Base-by-base conservation (phyloP, 2,113 vertebrate species). In the Strix uralensis region DNA sequence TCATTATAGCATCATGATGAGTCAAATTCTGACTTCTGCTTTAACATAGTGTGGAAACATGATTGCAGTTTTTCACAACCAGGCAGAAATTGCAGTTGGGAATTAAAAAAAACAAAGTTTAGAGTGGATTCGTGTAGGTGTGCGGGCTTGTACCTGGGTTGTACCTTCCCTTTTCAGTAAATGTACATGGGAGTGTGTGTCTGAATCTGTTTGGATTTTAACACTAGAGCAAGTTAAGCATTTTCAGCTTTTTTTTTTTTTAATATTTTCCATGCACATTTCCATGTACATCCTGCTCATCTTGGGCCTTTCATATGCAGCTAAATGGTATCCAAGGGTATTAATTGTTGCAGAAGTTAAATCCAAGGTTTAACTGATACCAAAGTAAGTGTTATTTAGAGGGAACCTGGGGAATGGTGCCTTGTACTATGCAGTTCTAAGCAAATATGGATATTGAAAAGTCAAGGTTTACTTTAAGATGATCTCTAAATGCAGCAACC, bases 31-130 rank as follows among this genome's bases (percentile, higher is more conserved):
- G 69, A 49, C 36, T 38, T 52, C 34, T 81, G 8, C 42, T 66
- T 47, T 34, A 52, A 21, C 9, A 2, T 0, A 7, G 26, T 5
- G 17, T 61, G 25, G 46, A 44, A 66, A 52, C 13, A 5, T 2
- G 18, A n/a, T 8, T 19, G 54, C 51, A 11, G 26, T 42, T 86
- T 58, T 38, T 32, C 54, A 61, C 10, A 40, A 23, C 15, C 27
- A 11, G 20, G 9, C 55, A 36, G 22, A 52, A 78, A 84, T 9
- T 30, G 17, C 4, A 20, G 44, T 8, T 90, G 47, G 51, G 51
- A 40, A 61, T 29, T 0, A 10, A 58, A 47, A 63, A 18, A 19
- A 12, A 12, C 40, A 1, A 52, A 34, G 9, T 34, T 69, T 54
- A 40, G 59, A 18, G 30, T 26, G 17, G 69, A 65, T 30, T 38